Base-by-base conservation (phyloP, 2,113 vertebrate genomes). In the Ibidorhyncha struthersii region DNA sequence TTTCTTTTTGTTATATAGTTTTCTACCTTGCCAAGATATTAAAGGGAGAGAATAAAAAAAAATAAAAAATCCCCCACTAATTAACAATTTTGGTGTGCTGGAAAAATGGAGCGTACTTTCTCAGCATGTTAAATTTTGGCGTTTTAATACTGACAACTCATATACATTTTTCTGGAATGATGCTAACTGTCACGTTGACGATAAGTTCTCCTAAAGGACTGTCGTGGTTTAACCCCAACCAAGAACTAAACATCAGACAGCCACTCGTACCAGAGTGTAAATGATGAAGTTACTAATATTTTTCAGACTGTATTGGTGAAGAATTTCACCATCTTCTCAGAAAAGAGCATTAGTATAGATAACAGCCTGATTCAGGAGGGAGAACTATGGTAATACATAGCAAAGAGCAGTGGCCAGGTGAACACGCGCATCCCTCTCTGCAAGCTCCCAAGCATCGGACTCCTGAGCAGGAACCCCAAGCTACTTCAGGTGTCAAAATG, bases 251-350 rank as follows among this genome's bases (percentile, higher is more conserved):
- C 22, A 9, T 11, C 22, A 43, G 21, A 17, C 36, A 66, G 45
- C 18, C 3, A 1, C 23, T 40, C 2, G 0, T 11, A 59, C 30
- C 63, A 63, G 1, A 69, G 12, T 14, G 36, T 63, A 38, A 81
- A 45, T 52, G 4, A 70, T 52, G 27, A 65, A 63, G 61, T 49
- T 53, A 49, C 3, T 59, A 2, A 7, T 14, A 14, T 34, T 53
- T 77, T 90, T 27, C 30, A 2, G 0, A 43, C 9, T 50, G 14
- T 55, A 22, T n/a, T 58, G 27, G 8, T 50, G 49, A 50, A 86
- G 36, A 58, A 45, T 52, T 58, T 38, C 56, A 76, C 20, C 6
- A 14, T 40, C 49, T 87, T 49, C 30, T 66, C 8, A 9, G 50
- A 30, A 63, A 43, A 83, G 21, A 78, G 7, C 34, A 66, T 47